phyloP scores from a whole-genome alignment of 2,888 invertebrate species.

The Achlya flavicornis region DNA sequence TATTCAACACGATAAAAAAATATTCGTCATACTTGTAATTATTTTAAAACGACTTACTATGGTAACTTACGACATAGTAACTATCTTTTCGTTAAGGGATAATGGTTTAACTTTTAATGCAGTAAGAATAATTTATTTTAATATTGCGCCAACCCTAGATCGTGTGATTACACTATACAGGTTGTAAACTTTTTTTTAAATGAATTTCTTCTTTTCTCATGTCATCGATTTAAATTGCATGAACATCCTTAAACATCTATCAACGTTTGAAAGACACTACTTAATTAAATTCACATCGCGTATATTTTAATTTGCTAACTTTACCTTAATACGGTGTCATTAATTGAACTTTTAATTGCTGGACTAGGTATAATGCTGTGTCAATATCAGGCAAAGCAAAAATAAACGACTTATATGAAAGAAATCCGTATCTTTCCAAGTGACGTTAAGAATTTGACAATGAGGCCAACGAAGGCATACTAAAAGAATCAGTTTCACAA shows the following conservation, averaged over 20 bases:
- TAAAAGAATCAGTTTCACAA: slow-evolving; percentile 38
- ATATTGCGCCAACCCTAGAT: neutral
- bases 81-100: neutral
- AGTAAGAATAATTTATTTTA: slow-evolving; percentile 10
- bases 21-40: neutral
- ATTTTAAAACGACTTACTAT: neutral
- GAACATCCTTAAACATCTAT: slow-evolving; percentile 2
- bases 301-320: neutral
- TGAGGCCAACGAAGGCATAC: neutral
- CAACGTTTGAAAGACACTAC: slow-evolving; percentile 6
- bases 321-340: neutral
- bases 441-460: neutral
- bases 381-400: slow-evolving; percentile 1
- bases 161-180: neutral
- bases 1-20: neutral
- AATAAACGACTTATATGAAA: neutral
- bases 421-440: neutral
- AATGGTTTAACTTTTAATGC: neutral
- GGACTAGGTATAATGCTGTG: neutral
- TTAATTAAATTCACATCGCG: slow-evolving; percentile 5
- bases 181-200: neutral
- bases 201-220: neutral
- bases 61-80: slow-evolving; percentile 3
- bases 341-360: slow-evolving; percentile 3
- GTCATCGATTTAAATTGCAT: neutral